phyloP scores from a whole-genome alignment of 2,888 invertebrate genomes.

The Lacanobia oleracea region DNA sequence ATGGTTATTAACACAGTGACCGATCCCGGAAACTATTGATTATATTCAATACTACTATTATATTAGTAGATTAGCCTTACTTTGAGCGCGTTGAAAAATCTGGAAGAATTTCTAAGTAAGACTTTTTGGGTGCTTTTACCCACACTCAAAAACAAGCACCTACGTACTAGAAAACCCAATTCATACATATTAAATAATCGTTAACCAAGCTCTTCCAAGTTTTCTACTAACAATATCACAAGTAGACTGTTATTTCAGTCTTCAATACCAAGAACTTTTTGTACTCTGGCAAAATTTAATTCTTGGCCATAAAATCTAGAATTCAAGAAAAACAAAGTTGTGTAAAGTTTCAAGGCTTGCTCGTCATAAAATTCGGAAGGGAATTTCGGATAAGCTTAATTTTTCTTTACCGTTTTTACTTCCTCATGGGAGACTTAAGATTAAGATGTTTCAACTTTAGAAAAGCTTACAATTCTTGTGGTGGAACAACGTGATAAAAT shows the following conservation, averaged over 20 bases:
- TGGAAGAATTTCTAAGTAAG: no score
- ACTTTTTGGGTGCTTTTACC: not conserved
- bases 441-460: conserved; percentile 44
- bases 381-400: conserved; percentile 60
- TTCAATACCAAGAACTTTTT: conserved; percentile 53
- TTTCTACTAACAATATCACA: conserved; percentile 28
- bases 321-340: conserved; percentile 63
- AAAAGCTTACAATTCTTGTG: conserved; percentile 27
- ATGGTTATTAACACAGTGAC: no score
- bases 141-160: not conserved
- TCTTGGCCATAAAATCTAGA: conserved; percentile 62
- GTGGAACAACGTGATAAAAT: conserved; percentile 16
- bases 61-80: no score
- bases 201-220: conserved; percentile 9
- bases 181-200: conserved; percentile 26
- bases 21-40: no score
- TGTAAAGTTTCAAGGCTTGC: conserved; percentile 56
- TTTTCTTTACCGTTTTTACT: conserved; percentile 58
- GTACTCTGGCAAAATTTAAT: conserved; percentile 51
- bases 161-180: conserved; percentile 1
- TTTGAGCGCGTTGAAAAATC: no score
- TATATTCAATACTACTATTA: no score
- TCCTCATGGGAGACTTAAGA: conserved; percentile 52
- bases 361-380: conserved; percentile 58
- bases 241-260: conserved; percentile 48